Base-by-base conservation (phyloP, 2,113 vertebrate species). In the Hepsetus odoe region DNA sequence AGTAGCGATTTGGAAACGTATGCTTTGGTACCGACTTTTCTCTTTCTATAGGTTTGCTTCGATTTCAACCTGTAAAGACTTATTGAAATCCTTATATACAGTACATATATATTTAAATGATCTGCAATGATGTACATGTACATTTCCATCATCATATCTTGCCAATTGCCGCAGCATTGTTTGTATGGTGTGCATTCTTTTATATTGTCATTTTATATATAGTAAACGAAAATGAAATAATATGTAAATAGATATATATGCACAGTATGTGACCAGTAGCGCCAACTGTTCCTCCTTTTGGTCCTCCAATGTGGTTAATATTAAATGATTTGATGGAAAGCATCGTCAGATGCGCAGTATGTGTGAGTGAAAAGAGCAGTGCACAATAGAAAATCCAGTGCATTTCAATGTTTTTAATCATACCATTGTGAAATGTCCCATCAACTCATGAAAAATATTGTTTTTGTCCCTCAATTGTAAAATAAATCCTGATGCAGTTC, bases 191-290 rank as follows among this genome's bases (percentile, higher is more conserved):
- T 96, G 96, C 95, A 98, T 98, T 97, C 93, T 97, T 96, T 98
- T 98, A 97, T 96, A 96, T 96, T 96, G 96, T 97, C 96, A 95
- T 98, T 99, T 99, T 98, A 95, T 99, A 98, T 95, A 95, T 88
- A 87, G 87, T 87, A 88, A 85, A 85, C 74, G 76, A 85, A 83
- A 82, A 80, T 64, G 74, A 83, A 84, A 76, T 90, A 14, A 94
- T 85, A 85, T 84, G 82, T 82, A 85, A 79, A 87, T 81, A 85
- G 77, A 85, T 82, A 83, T 90, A 20, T 95, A 93, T 94, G 93
- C 92, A 72, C 58, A 42, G 93, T 95, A 94, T 95, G 95, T 95
- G 95, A 96, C 96, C 92, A 96, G 95, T 96, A 92, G 94, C 96
- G 94, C 94, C 94, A 94, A 93, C 86, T n/a, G 91, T 93, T 94